These are phyloP conservation scores for Nyctibius bracteatus DNA, from an alignment of 2,113 vertebrate genomes.

Conservation along the genomic window DNA sequence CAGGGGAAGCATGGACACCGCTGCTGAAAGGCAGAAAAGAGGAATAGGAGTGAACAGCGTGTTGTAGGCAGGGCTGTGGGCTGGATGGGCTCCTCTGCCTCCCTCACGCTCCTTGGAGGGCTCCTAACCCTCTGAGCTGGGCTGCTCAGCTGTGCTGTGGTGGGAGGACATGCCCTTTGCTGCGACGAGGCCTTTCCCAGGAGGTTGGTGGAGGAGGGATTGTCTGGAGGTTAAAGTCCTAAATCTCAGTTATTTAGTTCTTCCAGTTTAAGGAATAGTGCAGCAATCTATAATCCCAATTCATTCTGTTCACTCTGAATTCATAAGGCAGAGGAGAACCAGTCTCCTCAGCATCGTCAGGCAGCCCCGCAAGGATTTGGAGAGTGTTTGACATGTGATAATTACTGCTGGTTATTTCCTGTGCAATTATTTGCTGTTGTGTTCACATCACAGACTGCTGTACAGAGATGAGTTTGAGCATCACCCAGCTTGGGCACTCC, in stretches of 20 bases:
- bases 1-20: rapidly evolving
- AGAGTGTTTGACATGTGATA: neutral
- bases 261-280: neutral
- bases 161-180: neutral
- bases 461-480: neutral
- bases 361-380: neutral
- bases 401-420: neutral
- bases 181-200: neutral
- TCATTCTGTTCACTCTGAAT: neutral
- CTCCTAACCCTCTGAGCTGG: neutral
- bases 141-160: neutral
- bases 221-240: neutral
- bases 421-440: neutral
- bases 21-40: neutral
- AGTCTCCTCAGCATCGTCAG: neutral
- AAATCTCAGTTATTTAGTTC: neutral
- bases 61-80: neutral
- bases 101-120: neutral
- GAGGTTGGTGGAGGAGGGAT: neutral
- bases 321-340: neutral
- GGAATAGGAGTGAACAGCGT: neutral
- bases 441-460: neutral
- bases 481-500: neutral
- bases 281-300: neutral
- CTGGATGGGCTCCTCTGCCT: neutral